Evolutionary conservation across 2,113 vertebrate genomes (phyloP), one percentile per base, ranked within the genome.

Genomic region (Urocynchramus pylzowi): DNA sequence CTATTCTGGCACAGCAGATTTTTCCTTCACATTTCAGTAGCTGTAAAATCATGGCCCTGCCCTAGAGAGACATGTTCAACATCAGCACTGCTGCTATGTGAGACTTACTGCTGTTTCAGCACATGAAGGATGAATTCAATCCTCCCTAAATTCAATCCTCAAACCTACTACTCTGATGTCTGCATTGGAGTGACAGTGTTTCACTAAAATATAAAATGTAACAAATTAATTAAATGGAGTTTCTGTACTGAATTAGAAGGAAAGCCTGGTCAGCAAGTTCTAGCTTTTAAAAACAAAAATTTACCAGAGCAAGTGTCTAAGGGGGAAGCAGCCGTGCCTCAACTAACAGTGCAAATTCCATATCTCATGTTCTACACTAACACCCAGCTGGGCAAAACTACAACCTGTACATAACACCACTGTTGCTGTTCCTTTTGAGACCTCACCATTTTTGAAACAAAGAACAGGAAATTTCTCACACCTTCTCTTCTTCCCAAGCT

Each of bases 41-140:
- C 11, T 94, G 37, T 61, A 61, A 93, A 92, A 82, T 60, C 87
- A 68, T 4, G 45, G 70, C 53, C 49, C 44, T 93, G 84, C 70
- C 45, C 57, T 69, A 33, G 41, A 89, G 80, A 84, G 73, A 64
- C 11, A 13, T 5, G 7, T 35, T 70, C 73, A 88, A 88, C 82
- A 83, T 65, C 67, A 91, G 65, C 63, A 45, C 87, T 74, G 87
- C 5, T 90, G 78, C 77, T 76, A 59, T 78, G 56, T 5, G 24
- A 67, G 90, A 89, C 68, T 86, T 85, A 61, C 59, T 96, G 95
- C 95, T 90, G 82, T 50, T 83, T 93, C 94, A 96, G 87, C 87
- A 91, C 60, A 93, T 23, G 79, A 68, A 77, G 63, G 63, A 93
- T 85, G 45, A 90, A 80, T 77, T 74, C 67, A 90, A 45, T 53